phyloP scores from a whole-genome alignment of 2,888 invertebrate genomes.

The Euzetes globulus region DNA sequence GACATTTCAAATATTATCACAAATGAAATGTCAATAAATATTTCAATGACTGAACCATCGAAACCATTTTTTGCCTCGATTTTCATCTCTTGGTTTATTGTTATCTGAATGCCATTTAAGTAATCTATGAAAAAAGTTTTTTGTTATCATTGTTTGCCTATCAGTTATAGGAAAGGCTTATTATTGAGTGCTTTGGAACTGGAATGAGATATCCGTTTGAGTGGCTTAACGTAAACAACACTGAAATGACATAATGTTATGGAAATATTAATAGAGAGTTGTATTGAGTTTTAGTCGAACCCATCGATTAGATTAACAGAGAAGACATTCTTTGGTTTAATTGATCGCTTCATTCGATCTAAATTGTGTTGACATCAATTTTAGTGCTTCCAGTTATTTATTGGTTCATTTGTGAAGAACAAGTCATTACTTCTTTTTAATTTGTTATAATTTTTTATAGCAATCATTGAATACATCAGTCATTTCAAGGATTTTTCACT shows the following conservation, averaged over 20 bases:
- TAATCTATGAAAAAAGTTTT: neutral
- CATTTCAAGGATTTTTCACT: neutral
- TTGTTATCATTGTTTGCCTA: neutral
- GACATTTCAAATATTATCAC: neutral
- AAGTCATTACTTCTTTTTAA: neutral
- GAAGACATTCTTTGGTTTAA: neutral
- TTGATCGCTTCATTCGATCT: neutral
- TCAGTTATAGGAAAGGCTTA: neutral
- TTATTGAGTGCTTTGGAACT: too few relatives aligned
- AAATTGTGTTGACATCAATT: neutral
- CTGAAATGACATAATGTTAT: slow-evolving; percentile 17
- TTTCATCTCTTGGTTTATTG: neutral
- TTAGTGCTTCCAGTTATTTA: neutral
- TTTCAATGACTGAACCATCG: neutral
- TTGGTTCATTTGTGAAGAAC: neutral
- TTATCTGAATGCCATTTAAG: slow-evolving; percentile 7
- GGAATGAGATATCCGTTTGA: neutral
- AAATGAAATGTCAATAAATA: too few relatives aligned
- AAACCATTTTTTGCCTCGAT: neutral
- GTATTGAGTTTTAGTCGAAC: neutral
- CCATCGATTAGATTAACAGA: neutral
- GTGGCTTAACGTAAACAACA: slow-evolving; percentile 17
- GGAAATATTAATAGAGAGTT: neutral
- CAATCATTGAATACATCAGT: neutral
- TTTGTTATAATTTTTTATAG: neutral